Evolutionary conservation across 2,113 vertebrate genomes (phyloP).

Genomic region (Cryptomyrus ogoouensis): DNA sequence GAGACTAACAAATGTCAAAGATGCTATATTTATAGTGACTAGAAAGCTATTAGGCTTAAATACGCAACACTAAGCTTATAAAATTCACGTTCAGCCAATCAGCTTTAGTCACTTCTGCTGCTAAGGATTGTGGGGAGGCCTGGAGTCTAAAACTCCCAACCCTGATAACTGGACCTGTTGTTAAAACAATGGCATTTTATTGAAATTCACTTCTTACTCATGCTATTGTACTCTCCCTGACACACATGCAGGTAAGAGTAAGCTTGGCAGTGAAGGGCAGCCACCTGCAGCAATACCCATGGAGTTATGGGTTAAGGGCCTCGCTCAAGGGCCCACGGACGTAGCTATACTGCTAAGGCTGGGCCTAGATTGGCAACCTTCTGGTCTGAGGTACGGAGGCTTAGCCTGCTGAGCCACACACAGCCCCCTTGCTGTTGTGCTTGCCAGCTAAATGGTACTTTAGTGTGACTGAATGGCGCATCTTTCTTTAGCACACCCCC

Average conservation of each 20-base stretch:
- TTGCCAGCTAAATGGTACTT: not conserved
- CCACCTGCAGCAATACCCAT: not conserved
- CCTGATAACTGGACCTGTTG: not conserved
- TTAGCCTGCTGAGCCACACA: not conserved
- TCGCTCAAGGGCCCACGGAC: not conserved
- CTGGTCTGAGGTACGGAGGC: not conserved
- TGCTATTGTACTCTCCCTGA: not conserved
- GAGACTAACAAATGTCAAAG: not conserved
- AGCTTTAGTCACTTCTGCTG: not conserved
- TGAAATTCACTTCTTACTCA: not conserved
- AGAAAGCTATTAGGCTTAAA: not conserved
- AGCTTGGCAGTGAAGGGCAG: not conserved
- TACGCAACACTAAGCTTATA: not conserved
- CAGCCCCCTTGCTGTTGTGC: too few relatives aligned
- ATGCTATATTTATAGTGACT: not conserved
- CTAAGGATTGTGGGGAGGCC: not conserved
- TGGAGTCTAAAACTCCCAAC: not conserved
- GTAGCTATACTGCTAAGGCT: not conserved
- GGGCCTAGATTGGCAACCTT: not conserved
- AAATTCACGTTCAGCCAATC: not conserved
- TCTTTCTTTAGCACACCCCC: not conserved
- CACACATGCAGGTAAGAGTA: not conserved
- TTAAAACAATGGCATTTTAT: not conserved
- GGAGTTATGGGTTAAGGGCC: not conserved
- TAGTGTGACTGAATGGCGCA: not conserved